These are phyloP conservation scores for Crocodylus rhombifer DNA, from an alignment of 2,797 vertebrate genomes.

Conservation along the genomic window DNA sequence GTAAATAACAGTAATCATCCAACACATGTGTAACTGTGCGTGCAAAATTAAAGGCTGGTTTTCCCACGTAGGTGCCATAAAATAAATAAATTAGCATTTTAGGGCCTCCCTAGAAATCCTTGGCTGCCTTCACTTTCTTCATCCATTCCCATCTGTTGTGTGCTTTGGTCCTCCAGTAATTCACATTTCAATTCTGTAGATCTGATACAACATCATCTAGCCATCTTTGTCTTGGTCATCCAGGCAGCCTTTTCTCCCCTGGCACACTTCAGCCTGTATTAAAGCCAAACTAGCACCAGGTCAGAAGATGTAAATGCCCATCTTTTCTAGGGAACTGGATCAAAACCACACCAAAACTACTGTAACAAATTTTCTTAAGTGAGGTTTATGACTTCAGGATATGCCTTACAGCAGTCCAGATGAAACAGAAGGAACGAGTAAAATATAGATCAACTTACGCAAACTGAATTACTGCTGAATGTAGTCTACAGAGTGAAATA, in stretches of 20 bases:
- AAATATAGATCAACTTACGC: slow-evolving; percentile 44
- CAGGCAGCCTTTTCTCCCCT: no score
- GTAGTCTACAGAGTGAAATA: background rate
- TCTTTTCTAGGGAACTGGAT: slow-evolving; percentile 37
- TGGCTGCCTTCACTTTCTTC: no score
- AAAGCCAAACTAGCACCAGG: slow-evolving; percentile 30
- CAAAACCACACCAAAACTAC: slow-evolving; percentile 65
- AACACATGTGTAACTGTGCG: no score
- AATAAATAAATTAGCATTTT: no score
- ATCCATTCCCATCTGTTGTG: no score
- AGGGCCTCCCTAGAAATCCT: no score
- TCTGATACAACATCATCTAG: no score
- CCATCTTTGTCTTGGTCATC: no score
- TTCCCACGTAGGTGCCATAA: background rate
- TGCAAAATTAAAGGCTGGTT: background rate
- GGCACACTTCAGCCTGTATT: slow-evolving; percentile 4
- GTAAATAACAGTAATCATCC: background rate
- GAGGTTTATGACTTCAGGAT: background rate
- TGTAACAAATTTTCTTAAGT: background rate
- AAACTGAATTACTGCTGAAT: slow-evolving; percentile 1
- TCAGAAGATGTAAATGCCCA: slow-evolving; percentile 37
- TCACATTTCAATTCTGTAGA: no score
- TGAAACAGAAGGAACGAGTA: slow-evolving; percentile 33
- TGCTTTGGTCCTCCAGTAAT: no score
- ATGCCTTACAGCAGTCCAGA: background rate